Conservation (phyloP, 35 echinoderm and acorn worm genomes). For the Apostichopus parvimensis region DNA sequence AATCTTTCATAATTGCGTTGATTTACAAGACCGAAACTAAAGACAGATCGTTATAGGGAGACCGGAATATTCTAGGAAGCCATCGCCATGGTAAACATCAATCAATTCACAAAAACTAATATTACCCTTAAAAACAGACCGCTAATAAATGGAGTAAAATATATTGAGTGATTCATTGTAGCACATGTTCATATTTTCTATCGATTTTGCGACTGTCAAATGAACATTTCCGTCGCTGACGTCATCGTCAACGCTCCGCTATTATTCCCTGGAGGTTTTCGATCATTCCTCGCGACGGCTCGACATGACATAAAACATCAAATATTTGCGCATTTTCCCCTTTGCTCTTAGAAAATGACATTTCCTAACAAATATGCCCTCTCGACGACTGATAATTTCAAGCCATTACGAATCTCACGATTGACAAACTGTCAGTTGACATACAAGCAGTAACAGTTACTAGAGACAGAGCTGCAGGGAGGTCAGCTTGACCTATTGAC, state of each 20-base stretch:
- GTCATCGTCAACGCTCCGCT: not conserved
- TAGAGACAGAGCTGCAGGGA: not conserved
- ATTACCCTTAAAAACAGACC: constrained; percentile 1
- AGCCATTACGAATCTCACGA: not conserved
- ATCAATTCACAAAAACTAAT: not conserved
- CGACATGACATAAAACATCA: not conserved
- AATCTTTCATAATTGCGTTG: no score
- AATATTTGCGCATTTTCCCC: not conserved
- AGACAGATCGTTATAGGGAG: no score
- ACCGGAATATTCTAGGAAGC: not conserved
- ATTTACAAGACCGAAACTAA: no score
- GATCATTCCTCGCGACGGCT: not conserved
- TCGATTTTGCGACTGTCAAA: not conserved
- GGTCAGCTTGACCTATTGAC: constrained; percentile 1
- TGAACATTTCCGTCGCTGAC: not conserved
- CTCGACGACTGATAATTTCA: constrained; percentile 1
- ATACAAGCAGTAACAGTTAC: not conserved
- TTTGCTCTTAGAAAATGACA: not conserved
- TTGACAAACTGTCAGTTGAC: not conserved
- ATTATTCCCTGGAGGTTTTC: not conserved
- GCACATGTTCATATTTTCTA: not conserved
- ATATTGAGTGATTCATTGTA: constrained; percentile 13
- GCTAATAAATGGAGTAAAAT: not conserved
- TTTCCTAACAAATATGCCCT: not conserved
- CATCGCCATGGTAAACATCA: not conserved